Evolutionary conservation across 2,888 invertebrate genomes (phyloP), one percentile per base, ranked within the genome.

Genomic region (Lydus trimaculatus): DNA sequence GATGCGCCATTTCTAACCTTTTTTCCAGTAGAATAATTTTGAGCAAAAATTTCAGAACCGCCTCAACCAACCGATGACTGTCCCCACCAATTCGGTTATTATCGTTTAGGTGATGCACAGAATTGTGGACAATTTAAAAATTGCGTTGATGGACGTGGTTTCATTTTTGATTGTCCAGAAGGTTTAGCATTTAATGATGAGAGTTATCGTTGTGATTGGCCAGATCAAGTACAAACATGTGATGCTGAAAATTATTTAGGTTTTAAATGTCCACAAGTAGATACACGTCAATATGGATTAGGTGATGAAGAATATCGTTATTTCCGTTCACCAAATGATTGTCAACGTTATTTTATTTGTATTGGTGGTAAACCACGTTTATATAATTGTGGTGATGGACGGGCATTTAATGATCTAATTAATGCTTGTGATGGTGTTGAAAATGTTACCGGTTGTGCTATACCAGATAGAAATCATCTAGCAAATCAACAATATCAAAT

Each of bases 71-170:
- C 93, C 0, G 91, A 91, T 0, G 91, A 92, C 9, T 95, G 95
- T 75, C 94, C 95, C 0, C 92, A 94, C 82, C 94, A 94, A 82
- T 95, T 91, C 78, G 95, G 95, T 0, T 93, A 94, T 84, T 95
- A 90, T 86, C 89, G 90, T 75, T 84, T 92, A 65, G 94, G 94
- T 0, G 91, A 91, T 77, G 78, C 84, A 2, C 82, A 84, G 1
- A 87, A 92, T 81, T 95, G 95, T 82, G 93, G 94, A 9, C 89
- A 91, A 78, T 96, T 94, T 83, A 91, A 91, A 85, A 95, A 91
- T 80, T 96, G 95, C 78, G 94, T 91, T 1, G 90, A 90, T 61
- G 96, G 96, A n/a, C 88, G 89, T 6, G 93, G 91, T 1, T 86
- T 83, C 75, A 86, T 91, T 52, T 90, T 94, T 78, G 89, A 91